Conservation (phyloP, 2,113 vertebrate genomes). For the Callorhinus ursinus region DNA sequence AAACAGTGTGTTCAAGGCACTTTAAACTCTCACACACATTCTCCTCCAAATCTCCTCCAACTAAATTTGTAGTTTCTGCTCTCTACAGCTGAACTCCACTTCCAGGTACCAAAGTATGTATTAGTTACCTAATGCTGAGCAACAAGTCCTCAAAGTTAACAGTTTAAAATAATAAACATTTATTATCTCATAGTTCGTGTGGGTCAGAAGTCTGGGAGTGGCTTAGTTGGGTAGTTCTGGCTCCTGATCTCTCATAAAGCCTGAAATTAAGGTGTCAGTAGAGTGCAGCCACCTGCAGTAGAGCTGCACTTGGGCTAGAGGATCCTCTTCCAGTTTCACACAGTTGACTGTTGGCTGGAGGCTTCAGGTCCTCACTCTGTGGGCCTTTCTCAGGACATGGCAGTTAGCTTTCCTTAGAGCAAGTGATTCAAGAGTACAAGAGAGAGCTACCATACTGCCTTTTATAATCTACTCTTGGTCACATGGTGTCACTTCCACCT, state of each 20-base stretch:
- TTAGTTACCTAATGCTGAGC: neutral
- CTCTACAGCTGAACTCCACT: neutral
- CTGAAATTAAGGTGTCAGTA: neutral
- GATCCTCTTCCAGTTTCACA: neutral
- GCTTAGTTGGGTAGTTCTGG: neutral
- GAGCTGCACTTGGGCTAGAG: neutral
- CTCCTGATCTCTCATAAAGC: neutral
- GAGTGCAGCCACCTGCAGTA: neutral
- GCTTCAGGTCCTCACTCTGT: neutral
- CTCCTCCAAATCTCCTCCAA: neutral
- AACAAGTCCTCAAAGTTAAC: neutral
- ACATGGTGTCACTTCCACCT: neutral
- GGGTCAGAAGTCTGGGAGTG: neutral
- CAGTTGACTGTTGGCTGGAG: neutral
- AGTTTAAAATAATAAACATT: neutral
- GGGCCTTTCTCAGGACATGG: neutral
- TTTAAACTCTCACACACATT: neutral
- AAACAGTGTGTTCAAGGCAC: neutral
- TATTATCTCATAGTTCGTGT: neutral
- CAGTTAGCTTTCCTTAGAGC: neutral
- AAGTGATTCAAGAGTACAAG: neutral
- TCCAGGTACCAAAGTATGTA: neutral
- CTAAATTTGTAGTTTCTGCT: neutral
- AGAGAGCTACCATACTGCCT: neutral
- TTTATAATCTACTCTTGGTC: neutral